phyloP scores from a whole-genome alignment of 2,797 vertebrate species.

The Pangasius djambal region DNA sequence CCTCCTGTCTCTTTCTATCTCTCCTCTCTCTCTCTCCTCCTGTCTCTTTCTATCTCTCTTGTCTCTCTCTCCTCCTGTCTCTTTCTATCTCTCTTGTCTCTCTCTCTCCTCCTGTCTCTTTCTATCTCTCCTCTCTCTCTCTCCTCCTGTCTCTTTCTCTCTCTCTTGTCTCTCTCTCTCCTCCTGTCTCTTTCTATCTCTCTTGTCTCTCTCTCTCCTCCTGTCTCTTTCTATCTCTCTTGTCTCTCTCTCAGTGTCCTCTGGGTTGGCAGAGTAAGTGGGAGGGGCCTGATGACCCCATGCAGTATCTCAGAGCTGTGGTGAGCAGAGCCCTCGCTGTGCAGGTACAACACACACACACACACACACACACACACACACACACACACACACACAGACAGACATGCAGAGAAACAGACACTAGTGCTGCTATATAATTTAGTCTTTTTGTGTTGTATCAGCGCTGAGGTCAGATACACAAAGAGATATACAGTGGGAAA shows the following conservation, averaged over 20 bases:
- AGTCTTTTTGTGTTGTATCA: not conserved
- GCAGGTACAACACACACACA: slow-evolving; percentile 78
- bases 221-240: slow-evolving; percentile 10
- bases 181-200: too few relatives aligned
- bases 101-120: too few relatives aligned
- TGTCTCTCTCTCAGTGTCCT: slow-evolving; percentile 78
- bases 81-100: not conserved
- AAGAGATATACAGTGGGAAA: not conserved
- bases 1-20: slow-evolving; percentile 54
- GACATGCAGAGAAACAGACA: slow-evolving; percentile 36
- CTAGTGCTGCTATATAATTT: not conserved
- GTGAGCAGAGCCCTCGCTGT: slow-evolving; percentile 86
- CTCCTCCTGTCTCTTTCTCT: not conserved
- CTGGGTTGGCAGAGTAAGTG: slow-evolving; percentile 89
- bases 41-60: too few relatives aligned
- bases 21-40: not conserved
- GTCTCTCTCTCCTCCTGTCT: not conserved
- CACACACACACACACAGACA: slow-evolving; percentile 50
- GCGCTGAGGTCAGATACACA: not conserved
- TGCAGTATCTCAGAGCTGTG: slow-evolving; percentile 91
- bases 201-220: not conserved
- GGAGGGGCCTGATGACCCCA: slow-evolving; percentile 97
- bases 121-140: slow-evolving; percentile 55
- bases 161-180: not conserved
- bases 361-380: slow-evolving; percentile 44